Percentiles rank a stretch among this genome's conserved stretches.
These are phyloP conservation scores for Atethmia centrago DNA, from an alignment of 2,888 invertebrate genomes.

Conservation along the genomic window DNA sequence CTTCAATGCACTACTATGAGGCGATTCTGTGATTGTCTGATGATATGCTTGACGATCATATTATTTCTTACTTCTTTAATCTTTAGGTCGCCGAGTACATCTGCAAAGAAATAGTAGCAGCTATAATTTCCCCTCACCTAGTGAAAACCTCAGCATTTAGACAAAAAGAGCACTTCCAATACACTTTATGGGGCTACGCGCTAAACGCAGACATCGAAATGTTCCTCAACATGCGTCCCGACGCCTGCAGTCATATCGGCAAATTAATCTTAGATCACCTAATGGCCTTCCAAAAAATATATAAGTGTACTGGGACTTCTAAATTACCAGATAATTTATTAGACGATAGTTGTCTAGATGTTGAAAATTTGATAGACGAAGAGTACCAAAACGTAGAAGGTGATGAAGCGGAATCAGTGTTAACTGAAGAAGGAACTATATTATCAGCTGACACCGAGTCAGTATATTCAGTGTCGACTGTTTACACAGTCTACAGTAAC, in stretches of 20 bases:
- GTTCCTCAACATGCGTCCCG: conserved; percentile 90
- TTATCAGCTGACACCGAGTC: conserved; percentile 86
- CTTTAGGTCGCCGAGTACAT: conserved; percentile 91
- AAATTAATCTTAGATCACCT: conserved; percentile 89
- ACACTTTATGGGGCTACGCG: conserved; percentile 90
- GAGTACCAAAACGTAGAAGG: conserved; percentile 87
- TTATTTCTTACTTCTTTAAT: conserved; percentile 27
- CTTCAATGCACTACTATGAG: not conserved
- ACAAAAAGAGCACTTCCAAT: conserved; percentile 89
- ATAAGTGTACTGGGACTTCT: conserved; percentile 79
- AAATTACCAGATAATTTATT: conserved; percentile 79
- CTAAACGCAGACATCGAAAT: conserved; percentile 90
- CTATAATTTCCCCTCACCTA: conserved; percentile 88
- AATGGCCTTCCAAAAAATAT: conserved; percentile 88
- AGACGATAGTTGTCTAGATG: conserved; percentile 84
- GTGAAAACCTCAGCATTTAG: conserved; percentile 87
- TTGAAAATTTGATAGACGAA: conserved; percentile 86
- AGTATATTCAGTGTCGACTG: conserved; percentile 84
- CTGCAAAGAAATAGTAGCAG: conserved; percentile 91
- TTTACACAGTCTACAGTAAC: conserved; percentile 79
- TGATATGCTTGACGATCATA: not conserved
- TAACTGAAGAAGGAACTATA: conserved; percentile 85
- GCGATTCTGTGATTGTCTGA: not conserved
- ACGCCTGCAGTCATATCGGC: conserved; percentile 90
- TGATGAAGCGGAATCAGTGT: conserved; percentile 83